phyloP scores from a whole-genome alignment of 1,140 invertebrate genomes.

The Bombus ignitus region DNA sequence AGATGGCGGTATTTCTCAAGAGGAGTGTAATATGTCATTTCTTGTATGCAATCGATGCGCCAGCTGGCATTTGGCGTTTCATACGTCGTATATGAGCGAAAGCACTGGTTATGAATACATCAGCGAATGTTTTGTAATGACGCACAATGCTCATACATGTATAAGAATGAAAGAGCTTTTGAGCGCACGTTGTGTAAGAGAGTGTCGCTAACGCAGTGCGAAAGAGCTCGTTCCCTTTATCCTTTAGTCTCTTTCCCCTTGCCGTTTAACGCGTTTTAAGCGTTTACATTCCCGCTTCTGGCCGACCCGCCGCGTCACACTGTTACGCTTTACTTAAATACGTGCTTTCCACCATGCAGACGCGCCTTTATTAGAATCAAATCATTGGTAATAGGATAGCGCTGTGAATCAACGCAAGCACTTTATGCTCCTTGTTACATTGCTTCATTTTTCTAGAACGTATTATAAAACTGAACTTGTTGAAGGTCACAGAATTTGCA shows the following conservation, averaged over 20 bases:
- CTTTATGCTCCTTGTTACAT: no score
- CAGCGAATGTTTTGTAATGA: constrained; percentile 65
- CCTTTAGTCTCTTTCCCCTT: constrained; percentile 6
- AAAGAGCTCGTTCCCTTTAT: constrained; percentile 34
- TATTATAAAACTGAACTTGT: no score
- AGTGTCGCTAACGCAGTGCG: not conserved
- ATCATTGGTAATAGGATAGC: not conserved
- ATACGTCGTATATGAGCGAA: constrained; percentile 55
- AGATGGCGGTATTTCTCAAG: not conserved
- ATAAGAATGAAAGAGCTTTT: constrained; percentile 19
- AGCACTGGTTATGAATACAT: constrained; percentile 62
- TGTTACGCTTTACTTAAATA: constrained; percentile 1
- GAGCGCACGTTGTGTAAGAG: not conserved
- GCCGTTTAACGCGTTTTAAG: constrained; percentile 28
- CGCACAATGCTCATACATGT: constrained; percentile 26
- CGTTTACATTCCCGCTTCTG: constrained; percentile 12
- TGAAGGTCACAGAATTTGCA: no score
- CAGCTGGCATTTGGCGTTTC: constrained; percentile 50
- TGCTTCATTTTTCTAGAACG: no score
- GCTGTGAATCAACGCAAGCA: not conserved
- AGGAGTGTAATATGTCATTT: not conserved
- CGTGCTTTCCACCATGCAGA: no score
- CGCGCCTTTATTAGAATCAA: constrained; percentile 11
- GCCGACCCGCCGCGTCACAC: not conserved
- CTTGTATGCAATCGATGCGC: not conserved